These are phyloP conservation scores for Myiotriccus ornatus DNA, from an alignment of 2,797 vertebrate species.

Conservation along the genomic window DNA sequence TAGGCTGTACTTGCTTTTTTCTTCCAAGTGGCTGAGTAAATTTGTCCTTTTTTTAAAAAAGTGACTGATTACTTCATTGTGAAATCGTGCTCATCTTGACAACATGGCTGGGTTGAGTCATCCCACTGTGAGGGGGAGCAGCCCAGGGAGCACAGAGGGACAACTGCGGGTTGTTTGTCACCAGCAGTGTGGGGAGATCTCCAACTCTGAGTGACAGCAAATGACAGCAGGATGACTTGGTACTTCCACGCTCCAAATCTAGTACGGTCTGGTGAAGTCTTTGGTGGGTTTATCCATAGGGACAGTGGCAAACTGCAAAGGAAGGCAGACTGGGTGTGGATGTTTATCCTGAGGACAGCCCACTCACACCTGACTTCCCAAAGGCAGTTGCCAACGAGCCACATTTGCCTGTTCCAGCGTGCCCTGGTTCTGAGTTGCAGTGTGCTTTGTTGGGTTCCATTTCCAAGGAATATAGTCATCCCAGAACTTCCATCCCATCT, in stretches of 20 bases:
- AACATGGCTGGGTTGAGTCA: slow-evolving; percentile 17
- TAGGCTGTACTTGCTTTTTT: background rate
- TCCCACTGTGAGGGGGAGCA: background rate
- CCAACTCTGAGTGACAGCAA: background rate
- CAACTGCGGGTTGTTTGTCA: background rate
- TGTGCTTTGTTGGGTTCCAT: background rate
- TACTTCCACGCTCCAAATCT: background rate
- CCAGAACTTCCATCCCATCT: background rate
- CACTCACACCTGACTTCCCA: background rate
- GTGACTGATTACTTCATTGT: background rate
- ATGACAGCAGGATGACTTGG: background rate
- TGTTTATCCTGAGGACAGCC: background rate
- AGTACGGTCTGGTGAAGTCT: background rate
- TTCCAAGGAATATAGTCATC: background rate
- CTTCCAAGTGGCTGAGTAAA: slow-evolving; percentile 26
- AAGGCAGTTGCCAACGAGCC: background rate
- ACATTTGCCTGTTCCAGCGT: background rate
- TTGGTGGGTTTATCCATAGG: background rate
- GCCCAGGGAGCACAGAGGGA: background rate
- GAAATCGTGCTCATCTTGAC: background rate
- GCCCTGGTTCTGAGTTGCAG: background rate
- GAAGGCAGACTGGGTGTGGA: background rate
- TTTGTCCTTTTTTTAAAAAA: background rate
- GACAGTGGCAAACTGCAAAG: background rate
- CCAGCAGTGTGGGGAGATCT: background rate